phyloP scores from a whole-genome alignment of 2,113 vertebrate species.

The Hippocampus zosterae region DNA sequence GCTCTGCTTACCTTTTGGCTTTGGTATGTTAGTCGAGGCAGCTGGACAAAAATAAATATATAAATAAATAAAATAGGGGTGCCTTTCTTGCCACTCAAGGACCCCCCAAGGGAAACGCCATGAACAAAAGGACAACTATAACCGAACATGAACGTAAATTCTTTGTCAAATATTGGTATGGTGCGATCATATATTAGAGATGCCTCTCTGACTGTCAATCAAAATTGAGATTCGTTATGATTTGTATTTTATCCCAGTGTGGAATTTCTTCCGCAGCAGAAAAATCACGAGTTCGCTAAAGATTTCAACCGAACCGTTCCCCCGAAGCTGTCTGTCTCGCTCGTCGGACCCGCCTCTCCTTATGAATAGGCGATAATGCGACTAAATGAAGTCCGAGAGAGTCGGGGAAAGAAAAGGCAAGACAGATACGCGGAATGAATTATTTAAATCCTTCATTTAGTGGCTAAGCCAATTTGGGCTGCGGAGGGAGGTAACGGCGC shows the following conservation, averaged over 20 bases:
- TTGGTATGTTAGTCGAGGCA: too few species aligned
- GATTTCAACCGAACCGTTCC: background rate
- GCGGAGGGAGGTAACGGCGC: slow-evolving; percentile 39
- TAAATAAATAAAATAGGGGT: too few species aligned
- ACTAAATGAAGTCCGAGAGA: slow-evolving; percentile 41
- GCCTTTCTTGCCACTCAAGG: too few species aligned
- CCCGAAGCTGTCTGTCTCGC: background rate
- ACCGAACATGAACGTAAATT: too few species aligned
- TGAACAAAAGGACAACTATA: too few species aligned
- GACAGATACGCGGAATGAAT: slow-evolving; percentile 62
- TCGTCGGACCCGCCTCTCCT: slow-evolving; percentile 18
- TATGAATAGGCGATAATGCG: slow-evolving; percentile 52
- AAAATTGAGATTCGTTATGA: too few species aligned
- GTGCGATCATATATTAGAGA: too few species aligned
- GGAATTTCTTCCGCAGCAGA: background rate
- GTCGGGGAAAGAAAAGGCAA: slow-evolving; percentile 35
- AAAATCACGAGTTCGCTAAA: background rate
- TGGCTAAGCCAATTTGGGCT: slow-evolving; percentile 70
- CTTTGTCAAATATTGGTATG: too few species aligned
- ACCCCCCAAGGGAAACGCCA: too few species aligned
- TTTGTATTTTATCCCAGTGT: background rate
- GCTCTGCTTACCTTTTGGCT: too few species aligned
- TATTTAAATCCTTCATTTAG: slow-evolving; percentile 74
- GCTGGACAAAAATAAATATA: too few species aligned
- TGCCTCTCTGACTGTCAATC: too few species aligned